phyloP scores from a whole-genome alignment of 2,113 vertebrate genomes.

The Lycocorax pyrrhopterus region DNA sequence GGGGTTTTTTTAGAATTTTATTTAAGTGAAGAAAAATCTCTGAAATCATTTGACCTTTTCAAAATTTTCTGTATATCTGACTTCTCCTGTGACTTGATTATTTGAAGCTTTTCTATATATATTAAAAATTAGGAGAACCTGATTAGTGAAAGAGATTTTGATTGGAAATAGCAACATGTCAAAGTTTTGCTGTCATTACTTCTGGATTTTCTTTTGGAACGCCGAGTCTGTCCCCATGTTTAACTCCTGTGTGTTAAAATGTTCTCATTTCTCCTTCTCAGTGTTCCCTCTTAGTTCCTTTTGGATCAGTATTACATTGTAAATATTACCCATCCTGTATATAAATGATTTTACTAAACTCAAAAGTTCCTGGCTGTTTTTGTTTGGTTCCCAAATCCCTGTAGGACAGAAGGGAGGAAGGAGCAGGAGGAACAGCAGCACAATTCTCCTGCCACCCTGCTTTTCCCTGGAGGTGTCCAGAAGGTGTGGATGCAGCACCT shows the following conservation, averaged over 20 bases:
- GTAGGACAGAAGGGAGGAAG: not conserved
- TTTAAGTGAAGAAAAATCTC: constrained; percentile 17
- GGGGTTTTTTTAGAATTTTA: not conserved
- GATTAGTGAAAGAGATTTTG: not conserved
- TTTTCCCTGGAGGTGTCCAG: not conserved
- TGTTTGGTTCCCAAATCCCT: not conserved
- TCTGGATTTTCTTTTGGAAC: constrained; percentile 2
- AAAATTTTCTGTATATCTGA: constrained; percentile 22
- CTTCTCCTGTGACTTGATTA: constrained; percentile 26
- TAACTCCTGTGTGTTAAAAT: constrained; percentile 2
- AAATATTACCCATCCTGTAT: constrained; percentile 70
- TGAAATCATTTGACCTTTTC: constrained; percentile 55
- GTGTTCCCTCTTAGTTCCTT: constrained; percentile 43
- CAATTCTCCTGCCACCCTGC: not conserved
- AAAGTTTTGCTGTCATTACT: not conserved
- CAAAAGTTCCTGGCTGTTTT: constrained; percentile 30
- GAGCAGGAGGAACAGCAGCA: not conserved
- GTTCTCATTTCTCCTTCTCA: constrained; percentile 41
- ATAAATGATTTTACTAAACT: constrained; percentile 75
- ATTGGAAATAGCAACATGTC: not conserved
- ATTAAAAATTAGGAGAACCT: not conserved
- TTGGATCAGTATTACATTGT: constrained; percentile 72
- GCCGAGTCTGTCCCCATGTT: not conserved
- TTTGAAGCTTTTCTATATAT: not conserved
- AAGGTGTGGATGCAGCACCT: not conserved